Conservation (phyloP, 2,888 invertebrate genomes). For the Vesta saturnalis region DNA sequence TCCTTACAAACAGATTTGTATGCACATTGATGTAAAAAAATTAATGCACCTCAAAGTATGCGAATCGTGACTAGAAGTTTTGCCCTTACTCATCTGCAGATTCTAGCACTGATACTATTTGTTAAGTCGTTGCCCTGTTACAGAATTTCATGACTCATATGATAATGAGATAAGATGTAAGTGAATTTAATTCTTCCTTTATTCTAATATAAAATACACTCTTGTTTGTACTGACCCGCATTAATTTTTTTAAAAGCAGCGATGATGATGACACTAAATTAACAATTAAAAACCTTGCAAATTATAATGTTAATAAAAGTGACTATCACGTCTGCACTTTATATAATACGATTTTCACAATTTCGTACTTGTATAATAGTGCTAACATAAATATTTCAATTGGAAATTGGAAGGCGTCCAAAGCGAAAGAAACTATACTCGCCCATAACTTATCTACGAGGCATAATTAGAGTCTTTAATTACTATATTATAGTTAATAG, state of each 20-base stretch:
- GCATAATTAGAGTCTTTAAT: conserved; percentile 29
- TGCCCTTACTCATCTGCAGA: conserved; percentile 54
- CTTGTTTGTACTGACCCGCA: conserved; percentile 8
- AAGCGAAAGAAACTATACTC: conserved; percentile 1
- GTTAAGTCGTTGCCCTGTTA: conserved; percentile 42
- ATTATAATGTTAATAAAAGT: background rate
- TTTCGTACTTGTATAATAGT: background rate
- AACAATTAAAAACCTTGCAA: no score
- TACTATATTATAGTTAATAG: conserved; percentile 32
- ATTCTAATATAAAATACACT: conserved; percentile 6
- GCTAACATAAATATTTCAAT: background rate
- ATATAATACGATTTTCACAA: no score
- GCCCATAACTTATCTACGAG: conserved; percentile 9
- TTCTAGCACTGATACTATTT: conserved; percentile 42
- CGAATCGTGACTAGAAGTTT: conserved; percentile 50
- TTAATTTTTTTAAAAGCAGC: background rate
- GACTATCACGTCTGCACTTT: no score
- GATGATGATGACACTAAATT: no score
- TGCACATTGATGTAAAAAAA: conserved; percentile 45
- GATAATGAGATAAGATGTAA: conserved; percentile 36
- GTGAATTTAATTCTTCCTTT: conserved; percentile 21
- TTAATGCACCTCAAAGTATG: conserved; percentile 52
- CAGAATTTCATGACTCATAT: conserved; percentile 45
- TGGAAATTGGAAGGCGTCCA: conserved; percentile 18
- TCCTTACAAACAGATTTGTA: background rate